Conservation (phyloP, 2,113 vertebrate genomes). For the Corythornis vintsioides region DNA sequence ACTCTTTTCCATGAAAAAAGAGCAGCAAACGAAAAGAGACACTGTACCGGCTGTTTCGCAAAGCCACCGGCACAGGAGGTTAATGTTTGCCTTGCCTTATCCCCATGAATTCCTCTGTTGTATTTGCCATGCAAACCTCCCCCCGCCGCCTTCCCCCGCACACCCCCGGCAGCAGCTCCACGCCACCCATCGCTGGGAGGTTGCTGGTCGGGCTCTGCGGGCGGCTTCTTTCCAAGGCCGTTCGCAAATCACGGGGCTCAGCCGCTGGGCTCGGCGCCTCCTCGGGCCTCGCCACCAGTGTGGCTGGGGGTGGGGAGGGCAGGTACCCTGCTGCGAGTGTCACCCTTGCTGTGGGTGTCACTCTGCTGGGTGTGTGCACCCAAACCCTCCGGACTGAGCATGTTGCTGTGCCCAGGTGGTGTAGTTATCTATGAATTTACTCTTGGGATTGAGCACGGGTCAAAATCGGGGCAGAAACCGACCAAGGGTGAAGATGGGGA, state of each 20-base stretch:
- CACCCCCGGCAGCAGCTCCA: neutral
- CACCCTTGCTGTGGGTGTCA: too few species aligned
- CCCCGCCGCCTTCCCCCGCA: neutral
- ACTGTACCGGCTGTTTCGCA: neutral
- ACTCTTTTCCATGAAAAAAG: neutral
- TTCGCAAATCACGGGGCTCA: neutral
- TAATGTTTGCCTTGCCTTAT: neutral
- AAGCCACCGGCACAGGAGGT: neutral
- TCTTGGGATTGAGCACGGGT: neutral
- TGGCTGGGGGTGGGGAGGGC: fast-evolving
- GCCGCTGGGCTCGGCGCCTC: too few species aligned
- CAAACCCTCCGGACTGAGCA: neutral
- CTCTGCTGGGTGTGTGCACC: too few species aligned
- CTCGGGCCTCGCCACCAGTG: too few species aligned
- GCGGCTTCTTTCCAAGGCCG: neutral
- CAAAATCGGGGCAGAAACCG: neutral
- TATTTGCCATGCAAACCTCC: constrained; percentile 9
- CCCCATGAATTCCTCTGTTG: neutral
- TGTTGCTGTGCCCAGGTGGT: neutral
- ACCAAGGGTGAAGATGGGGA: neutral
- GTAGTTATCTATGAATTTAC: neutral
- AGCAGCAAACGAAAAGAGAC: neutral
- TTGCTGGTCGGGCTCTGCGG: neutral
- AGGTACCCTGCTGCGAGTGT: neutral
- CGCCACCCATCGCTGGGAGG: neutral